phyloP scores from a whole-genome alignment of 2,797 vertebrate genomes.

The Gobio occitaniae region DNA sequence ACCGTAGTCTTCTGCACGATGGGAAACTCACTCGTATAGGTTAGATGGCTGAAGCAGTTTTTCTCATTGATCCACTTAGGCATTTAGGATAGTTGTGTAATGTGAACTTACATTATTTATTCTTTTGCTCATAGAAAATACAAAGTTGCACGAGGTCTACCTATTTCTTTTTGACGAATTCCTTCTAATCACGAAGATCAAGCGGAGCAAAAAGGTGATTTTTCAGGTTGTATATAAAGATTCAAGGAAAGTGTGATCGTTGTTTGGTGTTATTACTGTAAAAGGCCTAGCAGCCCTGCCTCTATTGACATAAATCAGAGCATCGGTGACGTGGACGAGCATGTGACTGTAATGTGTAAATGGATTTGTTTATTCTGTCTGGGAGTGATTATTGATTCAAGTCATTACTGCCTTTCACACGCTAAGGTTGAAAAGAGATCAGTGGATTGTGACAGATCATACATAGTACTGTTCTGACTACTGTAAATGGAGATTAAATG shows the following conservation, averaged over 20 bases:
- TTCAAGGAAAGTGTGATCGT: neutral
- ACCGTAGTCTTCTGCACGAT: constrained; percentile 85
- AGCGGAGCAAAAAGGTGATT: constrained; percentile 88
- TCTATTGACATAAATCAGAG: constrained; percentile 20
- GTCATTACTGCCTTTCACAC: neutral
- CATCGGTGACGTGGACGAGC: neutral
- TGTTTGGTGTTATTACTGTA: constrained; percentile 14
- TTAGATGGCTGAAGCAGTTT: constrained; percentile 61
- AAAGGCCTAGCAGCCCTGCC: neutral
- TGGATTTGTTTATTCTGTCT: constrained; percentile 38
- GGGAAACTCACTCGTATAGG: constrained; percentile 85
- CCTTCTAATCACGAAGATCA: constrained; percentile 90
- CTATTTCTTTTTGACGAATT: constrained; percentile 94
- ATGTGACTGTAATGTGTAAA: constrained; percentile 1
- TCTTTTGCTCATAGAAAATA: constrained; percentile 71
- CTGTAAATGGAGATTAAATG: neutral
- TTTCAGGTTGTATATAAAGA: neutral
- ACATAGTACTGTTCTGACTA: neutral
- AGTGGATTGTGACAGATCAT: neutral
- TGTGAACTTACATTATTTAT: neutral
- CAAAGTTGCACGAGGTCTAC: constrained; percentile 86
- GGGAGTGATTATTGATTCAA: constrained; percentile 32
- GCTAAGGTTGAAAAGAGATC: neutral
- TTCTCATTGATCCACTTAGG: neutral
- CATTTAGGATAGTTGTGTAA: neutral